Conservation (phyloP, 2,888 invertebrate species). For the Copidosoma aretas region DNA sequence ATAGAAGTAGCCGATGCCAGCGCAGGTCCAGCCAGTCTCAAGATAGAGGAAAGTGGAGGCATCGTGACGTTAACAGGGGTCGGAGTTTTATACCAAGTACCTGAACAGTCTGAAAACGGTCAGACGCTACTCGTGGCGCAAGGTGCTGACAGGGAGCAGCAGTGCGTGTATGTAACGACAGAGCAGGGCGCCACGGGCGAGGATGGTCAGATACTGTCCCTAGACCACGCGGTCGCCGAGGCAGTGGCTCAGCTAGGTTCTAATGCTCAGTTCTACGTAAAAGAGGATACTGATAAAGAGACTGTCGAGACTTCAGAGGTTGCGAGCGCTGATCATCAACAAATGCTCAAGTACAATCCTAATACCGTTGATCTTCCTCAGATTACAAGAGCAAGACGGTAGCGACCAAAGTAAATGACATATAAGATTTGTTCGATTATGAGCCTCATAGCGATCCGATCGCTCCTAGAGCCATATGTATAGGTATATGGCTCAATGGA, state of each 20-base stretch:
- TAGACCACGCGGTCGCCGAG: constrained; percentile 69
- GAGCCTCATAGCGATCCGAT: no score
- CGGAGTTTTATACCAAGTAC: no score
- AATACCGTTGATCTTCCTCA: constrained; percentile 35
- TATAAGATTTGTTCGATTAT: no score
- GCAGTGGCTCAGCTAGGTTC: constrained; percentile 66
- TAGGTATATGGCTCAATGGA: no score
- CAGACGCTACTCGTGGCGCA: no score
- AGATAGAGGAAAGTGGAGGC: no score
- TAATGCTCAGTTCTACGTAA: constrained; percentile 62
- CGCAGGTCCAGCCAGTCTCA: constrained; percentile 55
- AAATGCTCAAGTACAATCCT: constrained; percentile 63
- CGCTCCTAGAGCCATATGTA: no score
- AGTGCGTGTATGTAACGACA: no score
- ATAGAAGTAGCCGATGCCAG: constrained; percentile 29
- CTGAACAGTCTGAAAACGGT: constrained; percentile 81
- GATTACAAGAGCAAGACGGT: constrained; percentile 47
- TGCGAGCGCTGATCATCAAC: no score
- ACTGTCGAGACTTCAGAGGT: constrained; percentile 56
- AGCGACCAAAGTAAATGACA: constrained; percentile 54
- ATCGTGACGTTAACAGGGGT: no score
- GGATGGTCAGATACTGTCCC: constrained; percentile 65
- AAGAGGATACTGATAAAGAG: constrained; percentile 47
- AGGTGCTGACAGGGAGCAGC: no score
- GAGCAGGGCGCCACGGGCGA: constrained; percentile 67